phyloP scores from a whole-genome alignment of 2,113 vertebrate genomes.

The Pteropus alecto region DNA sequence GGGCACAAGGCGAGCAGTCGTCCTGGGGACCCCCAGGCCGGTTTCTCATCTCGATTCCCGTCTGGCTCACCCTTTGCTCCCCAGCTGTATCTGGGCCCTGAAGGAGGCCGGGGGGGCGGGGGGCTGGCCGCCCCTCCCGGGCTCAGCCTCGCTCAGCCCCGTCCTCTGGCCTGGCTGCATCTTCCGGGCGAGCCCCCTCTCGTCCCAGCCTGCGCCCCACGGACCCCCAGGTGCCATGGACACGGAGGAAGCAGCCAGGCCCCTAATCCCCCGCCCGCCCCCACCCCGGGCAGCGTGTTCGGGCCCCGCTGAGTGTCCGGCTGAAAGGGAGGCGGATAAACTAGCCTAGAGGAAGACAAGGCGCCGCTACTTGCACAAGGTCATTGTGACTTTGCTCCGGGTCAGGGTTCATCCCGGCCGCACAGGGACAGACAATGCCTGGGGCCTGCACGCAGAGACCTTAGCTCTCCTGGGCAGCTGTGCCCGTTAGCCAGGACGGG shows the following conservation, averaged over 20 bases:
- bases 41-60: fast-evolving
- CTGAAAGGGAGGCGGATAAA: constrained; percentile 88
- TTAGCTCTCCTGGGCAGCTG: constrained; percentile 92
- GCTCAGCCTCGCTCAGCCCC: background rate
- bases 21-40: too few species aligned
- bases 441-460: constrained; percentile 94
- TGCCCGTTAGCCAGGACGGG: constrained; percentile 94
- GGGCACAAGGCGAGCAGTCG: fast-evolving
- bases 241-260: constrained; percentile 85
- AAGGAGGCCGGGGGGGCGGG: background rate
- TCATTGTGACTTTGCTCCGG: constrained; percentile 97
- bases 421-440: constrained; percentile 94
- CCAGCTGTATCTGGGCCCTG: background rate
- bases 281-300: constrained; percentile 84
- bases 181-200: constrained; percentile 52
- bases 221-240: constrained; percentile 84
- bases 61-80: fast-evolving
- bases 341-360: constrained; percentile 90
- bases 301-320: constrained; percentile 83
- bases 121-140: too few species aligned
- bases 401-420: constrained; percentile 98
- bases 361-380: constrained; percentile 95
- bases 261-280: constrained; percentile 90
- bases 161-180: background rate
- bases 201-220: constrained; percentile 71